Base-by-base conservation (phyloP, 2,888 invertebrate genomes). In the Rhaphigaster nebulosa region DNA sequence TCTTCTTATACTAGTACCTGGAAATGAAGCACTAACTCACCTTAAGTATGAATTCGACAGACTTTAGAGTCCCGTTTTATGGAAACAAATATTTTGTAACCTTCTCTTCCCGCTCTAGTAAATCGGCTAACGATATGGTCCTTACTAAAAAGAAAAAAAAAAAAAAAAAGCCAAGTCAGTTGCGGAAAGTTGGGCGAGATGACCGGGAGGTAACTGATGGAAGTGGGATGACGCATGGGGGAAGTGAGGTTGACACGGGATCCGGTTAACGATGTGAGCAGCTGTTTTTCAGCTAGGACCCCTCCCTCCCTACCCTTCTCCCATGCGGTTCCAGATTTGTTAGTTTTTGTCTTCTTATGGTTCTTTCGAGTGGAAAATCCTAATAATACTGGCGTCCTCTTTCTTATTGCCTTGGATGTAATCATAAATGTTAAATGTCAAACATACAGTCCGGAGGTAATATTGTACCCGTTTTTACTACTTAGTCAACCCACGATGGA, bases 181-280 rank as follows among this genome's bases (percentile, higher is more conserved):
- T 38, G 45, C 80, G 41, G 80, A 80, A 41, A 80, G 80, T 80
- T 41, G 38, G 80, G 26, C 3, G 38, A 80, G 80, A 80, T 80
- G 80, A 80, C 65, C 29, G 29, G 29, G 29, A 41, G 80, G 80
- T 41, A 80, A 80, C 80, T 80, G 80, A 80, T 80, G 80, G 80
- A 80, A n/a, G 41, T 41, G 23, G 80, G 80, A 80, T 80, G 80
- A 80, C 80, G 80, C 41, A 80, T 80, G 23, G 41, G 29, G 80
- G 45, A 41, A 80, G 41, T 80, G 80, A 45, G n/a, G 18, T 80
- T 80, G 80, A 80, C 80, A 80, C 41, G 80, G 26, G 80, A 41
- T 41, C 41, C 80, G 45, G 45, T n/a, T 80, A 80, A 80, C 80
- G 80, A 80, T 41, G 41, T 80, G 80, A 45, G 80, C 80, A 80